Evolutionary conservation across 2,888 invertebrate species (phyloP).

Genomic region (Melieria omissa): DNA sequence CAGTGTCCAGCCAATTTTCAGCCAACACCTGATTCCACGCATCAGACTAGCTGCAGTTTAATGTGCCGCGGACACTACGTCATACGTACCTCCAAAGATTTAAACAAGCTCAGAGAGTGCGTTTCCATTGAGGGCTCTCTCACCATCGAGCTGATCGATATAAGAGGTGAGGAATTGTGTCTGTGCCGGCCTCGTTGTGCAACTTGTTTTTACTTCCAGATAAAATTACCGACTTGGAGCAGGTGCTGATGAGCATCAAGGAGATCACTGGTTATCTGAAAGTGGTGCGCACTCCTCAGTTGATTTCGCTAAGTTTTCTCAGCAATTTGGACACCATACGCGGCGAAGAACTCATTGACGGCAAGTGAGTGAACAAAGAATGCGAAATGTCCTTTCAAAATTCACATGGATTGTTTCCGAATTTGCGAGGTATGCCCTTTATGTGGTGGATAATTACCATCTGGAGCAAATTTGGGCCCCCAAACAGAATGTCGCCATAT

Average conservation of each 20-base stretch:
- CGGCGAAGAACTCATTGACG: conserved; percentile 67
- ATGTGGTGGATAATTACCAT: conserved; percentile 76
- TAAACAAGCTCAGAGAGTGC: conserved; percentile 71
- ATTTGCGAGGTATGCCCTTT: conserved; percentile 68
- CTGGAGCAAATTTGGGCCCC: conserved; percentile 72
- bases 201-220: conserved; percentile 3
- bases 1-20: conserved; percentile 72
- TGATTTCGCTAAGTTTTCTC: conserved; percentile 75
- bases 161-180: conserved; percentile 47
- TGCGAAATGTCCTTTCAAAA: not conserved
- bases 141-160: conserved; percentile 68
- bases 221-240: conserved; percentile 67
- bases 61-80: conserved; percentile 52
- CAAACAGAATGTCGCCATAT: conserved; percentile 68
- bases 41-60: conserved; percentile 45
- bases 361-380: conserved; percentile 49
- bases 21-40: conserved; percentile 34
- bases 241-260: conserved; percentile 71
- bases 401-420: not conserved
- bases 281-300: conserved; percentile 72
- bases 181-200: too few species aligned
- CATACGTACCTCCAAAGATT: conserved; percentile 48
- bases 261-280: conserved; percentile 76
- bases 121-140: conserved; percentile 77
- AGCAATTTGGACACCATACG: conserved; percentile 72